phyloP scores from a whole-genome alignment of 2,888 invertebrate species.

The Apamea sordens region DNA sequence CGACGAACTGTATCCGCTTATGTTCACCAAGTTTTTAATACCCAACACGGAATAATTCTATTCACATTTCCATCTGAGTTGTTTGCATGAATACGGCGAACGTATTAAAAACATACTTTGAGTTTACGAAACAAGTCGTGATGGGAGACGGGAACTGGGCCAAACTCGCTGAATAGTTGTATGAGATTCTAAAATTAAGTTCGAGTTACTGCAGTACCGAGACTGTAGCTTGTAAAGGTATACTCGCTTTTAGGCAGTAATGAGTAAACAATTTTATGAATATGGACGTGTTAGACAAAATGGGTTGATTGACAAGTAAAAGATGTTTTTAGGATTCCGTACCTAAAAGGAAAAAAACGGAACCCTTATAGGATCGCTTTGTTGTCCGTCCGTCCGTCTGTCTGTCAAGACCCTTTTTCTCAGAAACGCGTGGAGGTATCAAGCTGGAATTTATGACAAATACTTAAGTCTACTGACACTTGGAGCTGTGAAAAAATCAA shows the following conservation, averaged over 20 bases:
- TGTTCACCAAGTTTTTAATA: constrained; percentile 70
- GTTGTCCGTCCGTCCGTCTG: too few species aligned
- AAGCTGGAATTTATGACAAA: too few species aligned
- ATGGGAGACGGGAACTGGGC: constrained; percentile 45
- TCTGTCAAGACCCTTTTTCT: too few species aligned
- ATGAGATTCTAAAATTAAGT: constrained; percentile 61
- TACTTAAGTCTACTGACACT: too few species aligned
- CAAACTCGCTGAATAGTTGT: constrained; percentile 63
- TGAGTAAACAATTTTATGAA: constrained; percentile 19
- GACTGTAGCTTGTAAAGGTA: constrained; percentile 21
- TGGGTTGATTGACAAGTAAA: background rate
- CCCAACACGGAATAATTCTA: constrained; percentile 65
- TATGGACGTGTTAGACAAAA: constrained; percentile 1
- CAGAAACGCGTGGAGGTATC: too few species aligned
- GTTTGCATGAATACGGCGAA: constrained; percentile 65
- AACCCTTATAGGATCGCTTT: too few species aligned
- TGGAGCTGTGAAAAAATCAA: too few species aligned
- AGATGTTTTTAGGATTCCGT: background rate
- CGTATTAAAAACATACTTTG: constrained; percentile 67
- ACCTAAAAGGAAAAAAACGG: too few species aligned
- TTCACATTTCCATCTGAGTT: constrained; percentile 66
- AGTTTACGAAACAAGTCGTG: constrained; percentile 61
- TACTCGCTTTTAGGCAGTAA: constrained; percentile 29
- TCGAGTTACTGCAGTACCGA: constrained; percentile 39
- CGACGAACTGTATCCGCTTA: constrained; percentile 69